phyloP scores from a whole-genome alignment of 2,113 vertebrate species.

The Ptychochromis oligacanthus region DNA sequence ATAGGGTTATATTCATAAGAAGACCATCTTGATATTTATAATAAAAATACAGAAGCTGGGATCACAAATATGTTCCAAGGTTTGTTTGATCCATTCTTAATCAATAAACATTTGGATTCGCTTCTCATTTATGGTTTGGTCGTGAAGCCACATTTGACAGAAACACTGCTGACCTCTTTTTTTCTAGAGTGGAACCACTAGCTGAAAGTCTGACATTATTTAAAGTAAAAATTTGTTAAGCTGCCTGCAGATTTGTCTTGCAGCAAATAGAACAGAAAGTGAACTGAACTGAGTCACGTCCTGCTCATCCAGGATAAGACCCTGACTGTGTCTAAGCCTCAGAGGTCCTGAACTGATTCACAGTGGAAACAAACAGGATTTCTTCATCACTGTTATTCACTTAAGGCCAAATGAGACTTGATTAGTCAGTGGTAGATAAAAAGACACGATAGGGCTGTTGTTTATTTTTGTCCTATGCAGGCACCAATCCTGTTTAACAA shows the following conservation, averaged over 20 bases:
- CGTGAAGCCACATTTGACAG: not conserved
- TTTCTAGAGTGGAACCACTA: not conserved
- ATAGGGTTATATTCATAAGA: not conserved
- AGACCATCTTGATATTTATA: no score
- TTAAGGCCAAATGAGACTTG: not conserved
- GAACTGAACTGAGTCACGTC: not conserved
- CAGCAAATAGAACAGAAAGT: not conserved
- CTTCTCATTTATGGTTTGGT: not conserved
- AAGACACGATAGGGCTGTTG: not conserved
- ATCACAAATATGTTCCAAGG: not conserved
- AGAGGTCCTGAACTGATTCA: not conserved
- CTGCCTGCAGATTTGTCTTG: not conserved
- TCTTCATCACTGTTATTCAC: not conserved
- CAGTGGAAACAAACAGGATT: not conserved
- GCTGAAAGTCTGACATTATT: not conserved
- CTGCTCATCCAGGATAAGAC: not conserved
- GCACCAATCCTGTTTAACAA: not conserved
- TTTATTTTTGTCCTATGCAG: not conserved
- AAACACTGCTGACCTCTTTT: not conserved
- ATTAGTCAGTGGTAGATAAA: not conserved
- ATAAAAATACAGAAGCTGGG: no score
- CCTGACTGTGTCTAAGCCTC: not conserved
- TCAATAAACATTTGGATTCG: not conserved
- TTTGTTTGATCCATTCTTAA: not conserved
- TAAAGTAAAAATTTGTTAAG: rapidly evolving